These are phyloP conservation scores for Eupsittula cactorum DNA, from an alignment of 2,113 vertebrate genomes.

Conservation along the genomic window DNA sequence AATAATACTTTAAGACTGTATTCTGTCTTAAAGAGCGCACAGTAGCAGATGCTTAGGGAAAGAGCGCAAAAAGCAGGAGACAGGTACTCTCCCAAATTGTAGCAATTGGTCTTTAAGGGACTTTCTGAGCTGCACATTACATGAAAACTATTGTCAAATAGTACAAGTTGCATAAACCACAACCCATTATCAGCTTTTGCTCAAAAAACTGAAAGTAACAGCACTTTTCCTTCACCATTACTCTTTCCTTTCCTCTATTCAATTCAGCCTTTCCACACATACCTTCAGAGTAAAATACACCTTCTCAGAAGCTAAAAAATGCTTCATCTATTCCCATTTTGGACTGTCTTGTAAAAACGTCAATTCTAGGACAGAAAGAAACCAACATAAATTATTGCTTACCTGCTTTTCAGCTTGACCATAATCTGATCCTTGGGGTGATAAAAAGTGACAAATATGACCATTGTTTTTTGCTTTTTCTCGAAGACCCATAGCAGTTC, in stretches of 20 bases:
- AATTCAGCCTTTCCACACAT: background rate
- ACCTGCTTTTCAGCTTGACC: constrained; percentile 96
- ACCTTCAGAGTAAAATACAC: background rate
- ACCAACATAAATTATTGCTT: background rate
- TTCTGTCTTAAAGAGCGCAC: background rate
- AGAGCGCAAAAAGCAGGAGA: background rate
- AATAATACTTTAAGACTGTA: background rate
- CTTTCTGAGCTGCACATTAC: background rate
- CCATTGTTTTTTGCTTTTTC: constrained; percentile 95
- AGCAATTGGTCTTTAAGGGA: background rate
- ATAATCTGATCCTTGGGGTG: constrained; percentile 88
- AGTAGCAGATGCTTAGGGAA: background rate
- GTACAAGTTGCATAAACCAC: background rate
- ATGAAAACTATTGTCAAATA: background rate
- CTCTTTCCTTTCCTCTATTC: background rate
- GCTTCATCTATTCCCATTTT: background rate
- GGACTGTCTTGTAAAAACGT: background rate
- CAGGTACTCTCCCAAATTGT: background rate
- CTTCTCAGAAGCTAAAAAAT: background rate
- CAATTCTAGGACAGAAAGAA: background rate
- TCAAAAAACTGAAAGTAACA: background rate
- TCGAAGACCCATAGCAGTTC: constrained; percentile 91
- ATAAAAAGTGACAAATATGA: constrained; percentile 86
- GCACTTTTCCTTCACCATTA: background rate
- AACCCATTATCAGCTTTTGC: background rate